A percentile compares a stretch with the other conserved stretches of the same genome.
Conservation (phyloP, 2,113 vertebrate species). For the Nematolebias whitei region DNA sequence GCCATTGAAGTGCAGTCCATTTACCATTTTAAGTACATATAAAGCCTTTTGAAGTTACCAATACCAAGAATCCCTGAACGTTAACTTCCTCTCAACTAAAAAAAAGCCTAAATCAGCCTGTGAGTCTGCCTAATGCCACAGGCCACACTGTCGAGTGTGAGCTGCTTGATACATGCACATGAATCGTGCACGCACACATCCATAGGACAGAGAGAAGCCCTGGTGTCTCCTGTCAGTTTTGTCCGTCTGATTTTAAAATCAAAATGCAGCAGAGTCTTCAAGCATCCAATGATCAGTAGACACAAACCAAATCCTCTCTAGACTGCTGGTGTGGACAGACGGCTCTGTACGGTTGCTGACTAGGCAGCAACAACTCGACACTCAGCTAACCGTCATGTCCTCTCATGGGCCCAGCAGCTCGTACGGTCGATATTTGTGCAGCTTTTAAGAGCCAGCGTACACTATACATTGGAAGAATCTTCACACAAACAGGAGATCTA, state of each 20-base stretch:
- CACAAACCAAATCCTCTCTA: constrained; percentile 17
- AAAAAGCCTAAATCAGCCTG: neutral
- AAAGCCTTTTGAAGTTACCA: constrained; percentile 5
- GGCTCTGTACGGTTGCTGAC: constrained; percentile 59
- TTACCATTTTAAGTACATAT: too few species aligned
- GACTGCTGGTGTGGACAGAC: constrained; percentile 55
- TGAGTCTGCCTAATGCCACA: constrained; percentile 17
- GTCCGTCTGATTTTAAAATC: constrained; percentile 53
- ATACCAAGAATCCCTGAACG: neutral
- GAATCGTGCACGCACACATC: constrained; percentile 39
- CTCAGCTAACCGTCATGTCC: constrained; percentile 54
- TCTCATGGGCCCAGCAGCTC: constrained; percentile 38
- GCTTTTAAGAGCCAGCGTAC: constrained; percentile 4
- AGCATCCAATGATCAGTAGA: constrained; percentile 40
- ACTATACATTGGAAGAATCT: neutral
- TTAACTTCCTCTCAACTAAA: constrained; percentile 17
- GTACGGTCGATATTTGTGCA: constrained; percentile 2
- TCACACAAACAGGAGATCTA: neutral
- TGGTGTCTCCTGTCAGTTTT: constrained; percentile 28
- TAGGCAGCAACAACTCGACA: constrained; percentile 57
- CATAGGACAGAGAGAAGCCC: constrained; percentile 1
- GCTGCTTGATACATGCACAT: constrained; percentile 23
- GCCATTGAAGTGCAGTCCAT: neutral
- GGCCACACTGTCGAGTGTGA: constrained; percentile 12
- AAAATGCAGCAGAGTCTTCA: constrained; percentile 52